phyloP scores from a whole-genome alignment of 1,140 invertebrate species.

The Mesaphorura yosii region DNA sequence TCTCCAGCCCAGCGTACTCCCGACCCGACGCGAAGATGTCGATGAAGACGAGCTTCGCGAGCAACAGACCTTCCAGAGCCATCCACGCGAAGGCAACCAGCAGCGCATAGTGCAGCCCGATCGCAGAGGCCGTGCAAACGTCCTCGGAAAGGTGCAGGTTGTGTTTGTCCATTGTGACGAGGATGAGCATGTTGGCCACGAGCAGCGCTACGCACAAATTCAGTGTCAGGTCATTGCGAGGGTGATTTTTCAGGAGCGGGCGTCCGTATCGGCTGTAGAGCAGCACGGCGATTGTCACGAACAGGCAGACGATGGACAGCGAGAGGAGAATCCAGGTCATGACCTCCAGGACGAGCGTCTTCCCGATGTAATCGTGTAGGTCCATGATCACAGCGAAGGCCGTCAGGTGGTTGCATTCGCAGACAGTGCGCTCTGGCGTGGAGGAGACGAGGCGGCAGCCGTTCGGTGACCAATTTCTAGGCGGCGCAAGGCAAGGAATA shows the following conservation, averaged over 20 bases:
- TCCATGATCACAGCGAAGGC: slow-evolving; percentile 49
- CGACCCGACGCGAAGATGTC: slow-evolving; percentile 20
- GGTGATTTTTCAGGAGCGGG: slow-evolving; percentile 38
- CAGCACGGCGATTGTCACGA: slow-evolving; percentile 44
- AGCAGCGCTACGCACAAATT: slow-evolving; percentile 46
- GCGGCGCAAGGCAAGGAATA: neutral
- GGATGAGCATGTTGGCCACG: slow-evolving; percentile 45
- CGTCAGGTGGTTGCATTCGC: slow-evolving; percentile 50
- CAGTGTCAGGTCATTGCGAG: slow-evolving; percentile 38
- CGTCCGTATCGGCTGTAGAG: neutral
- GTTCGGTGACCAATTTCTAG: slow-evolving; percentile 23
- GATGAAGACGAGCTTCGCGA: slow-evolving; percentile 39
- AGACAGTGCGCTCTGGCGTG: slow-evolving; percentile 43
- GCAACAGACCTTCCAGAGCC: slow-evolving; percentile 41
- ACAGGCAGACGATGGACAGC: slow-evolving; percentile 46
- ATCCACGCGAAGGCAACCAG: slow-evolving; percentile 50
- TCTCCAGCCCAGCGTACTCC: neutral
- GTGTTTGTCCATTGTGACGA: slow-evolving; percentile 42
- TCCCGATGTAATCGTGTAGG: slow-evolving; percentile 33
- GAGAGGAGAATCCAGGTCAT: slow-evolving; percentile 46
- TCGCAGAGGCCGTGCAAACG: slow-evolving; percentile 44
- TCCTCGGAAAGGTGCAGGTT: slow-evolving; percentile 27
- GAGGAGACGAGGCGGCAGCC: slow-evolving; percentile 41
- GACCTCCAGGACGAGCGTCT: slow-evolving; percentile 37
- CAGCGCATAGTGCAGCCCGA: slow-evolving; percentile 47